These are phyloP conservation scores for Stomatorhinus ivindoensis DNA, from an alignment of 2,113 vertebrate species.

Conservation along the genomic window DNA sequence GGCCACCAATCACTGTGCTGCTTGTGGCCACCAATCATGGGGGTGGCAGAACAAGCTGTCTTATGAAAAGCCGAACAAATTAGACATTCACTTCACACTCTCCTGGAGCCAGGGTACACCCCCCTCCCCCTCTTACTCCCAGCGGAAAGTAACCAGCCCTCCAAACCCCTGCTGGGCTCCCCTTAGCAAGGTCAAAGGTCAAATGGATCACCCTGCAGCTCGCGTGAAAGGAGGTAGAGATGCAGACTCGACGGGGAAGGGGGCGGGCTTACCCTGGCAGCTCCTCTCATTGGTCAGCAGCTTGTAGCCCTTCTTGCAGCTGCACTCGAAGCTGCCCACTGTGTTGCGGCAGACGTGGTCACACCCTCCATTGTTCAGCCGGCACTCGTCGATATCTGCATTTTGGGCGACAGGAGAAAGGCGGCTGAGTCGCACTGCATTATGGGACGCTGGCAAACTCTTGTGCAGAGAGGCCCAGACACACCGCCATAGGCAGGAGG, in stretches of 20 bases:
- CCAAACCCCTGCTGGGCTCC: neutral
- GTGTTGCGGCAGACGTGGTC: constrained; percentile 97
- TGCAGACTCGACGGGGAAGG: too few relatives aligned
- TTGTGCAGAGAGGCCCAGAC: neutral
- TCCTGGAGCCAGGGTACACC: too few relatives aligned
- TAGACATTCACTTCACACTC: neutral
- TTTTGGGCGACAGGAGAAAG: neutral
- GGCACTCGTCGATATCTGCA: constrained; percentile 91
- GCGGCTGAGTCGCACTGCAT: neutral
- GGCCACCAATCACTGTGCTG: too few relatives aligned
- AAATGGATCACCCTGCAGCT: neutral
- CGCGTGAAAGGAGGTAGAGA: neutral
- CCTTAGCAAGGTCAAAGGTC: neutral
- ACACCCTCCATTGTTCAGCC: constrained; percentile 87
- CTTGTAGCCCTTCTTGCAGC: constrained; percentile 96
- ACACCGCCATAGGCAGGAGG: neutral
- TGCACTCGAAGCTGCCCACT: constrained; percentile 94
- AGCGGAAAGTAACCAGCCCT: neutral
- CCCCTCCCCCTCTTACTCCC: neutral
- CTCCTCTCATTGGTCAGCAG: constrained; percentile 92
- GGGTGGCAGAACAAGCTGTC: neutral
- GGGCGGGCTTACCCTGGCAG: constrained; percentile 76
- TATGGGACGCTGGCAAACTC: neutral
- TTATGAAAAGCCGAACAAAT: neutral
- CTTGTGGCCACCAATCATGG: neutral